Conservation (phyloP, 2,888 invertebrate species). For the Polyommatus icarus region DNA sequence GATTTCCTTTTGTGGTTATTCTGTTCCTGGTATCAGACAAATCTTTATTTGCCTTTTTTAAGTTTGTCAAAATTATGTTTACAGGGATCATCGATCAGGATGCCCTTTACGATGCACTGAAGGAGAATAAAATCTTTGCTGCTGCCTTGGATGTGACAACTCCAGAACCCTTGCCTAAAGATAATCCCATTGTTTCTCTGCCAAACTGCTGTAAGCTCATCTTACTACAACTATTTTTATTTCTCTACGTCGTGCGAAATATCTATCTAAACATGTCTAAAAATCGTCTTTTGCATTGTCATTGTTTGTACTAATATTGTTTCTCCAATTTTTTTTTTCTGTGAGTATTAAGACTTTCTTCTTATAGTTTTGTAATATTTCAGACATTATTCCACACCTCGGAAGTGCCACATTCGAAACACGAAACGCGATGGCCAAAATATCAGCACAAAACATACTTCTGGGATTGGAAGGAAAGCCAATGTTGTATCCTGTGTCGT, state of each 20-base stretch:
- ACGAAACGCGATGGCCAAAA: constrained; percentile 86
- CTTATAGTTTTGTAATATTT: constrained; percentile 48
- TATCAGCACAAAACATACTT: constrained; percentile 89
- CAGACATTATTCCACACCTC: constrained; percentile 91
- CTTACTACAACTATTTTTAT: not conserved
- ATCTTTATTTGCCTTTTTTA: too few relatives aligned
- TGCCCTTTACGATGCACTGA: constrained; percentile 88
- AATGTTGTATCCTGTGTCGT: constrained; percentile 53
- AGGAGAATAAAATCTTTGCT: constrained; percentile 86
- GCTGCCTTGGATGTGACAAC: constrained; percentile 95
- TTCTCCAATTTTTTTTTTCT: too few relatives aligned
- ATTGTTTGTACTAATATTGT: too few relatives aligned
- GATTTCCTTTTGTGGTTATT: too few relatives aligned
- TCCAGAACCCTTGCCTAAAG: constrained; percentile 91
- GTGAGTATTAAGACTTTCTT: not conserved
- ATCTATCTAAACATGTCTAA: too few relatives aligned
- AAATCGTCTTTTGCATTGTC: too few relatives aligned
- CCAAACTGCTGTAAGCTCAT: constrained; percentile 87
- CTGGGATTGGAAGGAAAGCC: constrained; percentile 84
- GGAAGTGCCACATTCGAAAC: constrained; percentile 90
- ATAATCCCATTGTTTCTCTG: constrained; percentile 86
- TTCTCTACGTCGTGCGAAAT: too few relatives aligned
- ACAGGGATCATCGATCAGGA: constrained; percentile 86
- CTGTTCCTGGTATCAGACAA: too few relatives aligned
- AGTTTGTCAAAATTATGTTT: not conserved